Evolutionary conservation across 2,797 vertebrate genomes (phyloP).

Genomic region (Meda fulgida): DNA sequence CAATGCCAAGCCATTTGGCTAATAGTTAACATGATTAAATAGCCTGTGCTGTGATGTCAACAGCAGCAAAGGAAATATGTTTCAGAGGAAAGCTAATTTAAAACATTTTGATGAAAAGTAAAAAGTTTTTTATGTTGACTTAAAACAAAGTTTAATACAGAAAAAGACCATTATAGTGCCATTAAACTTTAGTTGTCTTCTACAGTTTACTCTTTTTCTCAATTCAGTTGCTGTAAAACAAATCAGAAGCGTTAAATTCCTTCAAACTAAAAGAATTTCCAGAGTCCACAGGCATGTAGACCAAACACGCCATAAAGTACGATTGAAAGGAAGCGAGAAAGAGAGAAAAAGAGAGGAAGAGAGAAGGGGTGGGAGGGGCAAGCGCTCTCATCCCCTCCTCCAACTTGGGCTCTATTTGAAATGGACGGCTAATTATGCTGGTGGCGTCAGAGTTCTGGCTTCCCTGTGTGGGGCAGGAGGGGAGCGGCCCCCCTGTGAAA

Average conservation of each 20-base stretch:
- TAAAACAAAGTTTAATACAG: neutral
- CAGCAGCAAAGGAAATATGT: neutral
- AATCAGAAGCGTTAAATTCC: conserved; percentile 40
- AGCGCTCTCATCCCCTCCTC: conserved; percentile 49
- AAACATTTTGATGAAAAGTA: neutral
- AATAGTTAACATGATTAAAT: neutral
- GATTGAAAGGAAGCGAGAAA: conserved; percentile 41
- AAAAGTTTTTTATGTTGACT: neutral
- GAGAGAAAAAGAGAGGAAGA: conserved; percentile 39
- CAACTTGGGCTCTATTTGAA: conserved; percentile 47
- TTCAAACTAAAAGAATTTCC: conserved; percentile 30
- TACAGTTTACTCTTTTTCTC: neutral
- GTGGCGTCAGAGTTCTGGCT: conserved; percentile 67
- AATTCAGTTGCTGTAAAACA: conserved; percentile 15
- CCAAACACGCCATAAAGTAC: conserved; percentile 39
- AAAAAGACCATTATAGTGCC: neutral
- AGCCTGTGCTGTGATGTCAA: neutral
- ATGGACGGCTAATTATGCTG: conserved; percentile 70
- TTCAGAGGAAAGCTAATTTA: neutral
- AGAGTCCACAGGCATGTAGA: conserved; percentile 28
- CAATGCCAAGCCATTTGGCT: neutral
- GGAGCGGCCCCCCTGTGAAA: conserved; percentile 57
- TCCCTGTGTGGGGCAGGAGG: conserved; percentile 51
- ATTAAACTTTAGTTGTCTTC: conserved; percentile 9
- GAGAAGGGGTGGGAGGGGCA: conserved; percentile 47